Conservation (phyloP, 2,888 invertebrate species). For the Dysmachus trigonus region DNA sequence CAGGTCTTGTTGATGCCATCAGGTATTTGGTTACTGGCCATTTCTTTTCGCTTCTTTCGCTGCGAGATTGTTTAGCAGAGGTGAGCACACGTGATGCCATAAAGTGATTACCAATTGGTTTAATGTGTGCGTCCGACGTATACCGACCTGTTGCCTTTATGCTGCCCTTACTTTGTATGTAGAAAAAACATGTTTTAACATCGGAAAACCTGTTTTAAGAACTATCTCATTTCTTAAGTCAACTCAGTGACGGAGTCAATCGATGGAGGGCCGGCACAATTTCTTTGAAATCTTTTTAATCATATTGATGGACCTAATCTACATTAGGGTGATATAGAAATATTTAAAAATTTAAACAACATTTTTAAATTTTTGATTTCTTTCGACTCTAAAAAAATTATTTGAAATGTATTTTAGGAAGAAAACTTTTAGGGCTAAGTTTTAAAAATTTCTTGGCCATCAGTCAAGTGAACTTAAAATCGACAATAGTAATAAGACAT, state of each 20-base stretch:
- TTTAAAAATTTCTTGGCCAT: no score
- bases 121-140: slow-evolving; percentile 9
- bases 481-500: no score
- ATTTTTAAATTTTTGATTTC: not conserved
- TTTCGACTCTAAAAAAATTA: not conserved
- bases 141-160: slow-evolving; percentile 32
- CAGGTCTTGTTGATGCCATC: slow-evolving; percentile 43
- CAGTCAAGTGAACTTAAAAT: no score
- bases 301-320: not conserved
- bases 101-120: slow-evolving; percentile 39
- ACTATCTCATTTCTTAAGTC: slow-evolving; percentile 48
- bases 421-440: no score
- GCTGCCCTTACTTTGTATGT: slow-evolving; percentile 9
- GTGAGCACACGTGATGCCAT: slow-evolving; percentile 40
- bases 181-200: slow-evolving; percentile 47
- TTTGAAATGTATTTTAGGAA: not conserved
- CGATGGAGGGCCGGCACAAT: not conserved
- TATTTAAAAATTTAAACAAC: not conserved
- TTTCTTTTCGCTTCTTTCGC: slow-evolving; percentile 33
- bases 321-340: not conserved
- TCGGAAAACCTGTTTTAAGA: slow-evolving; percentile 46
- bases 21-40: slow-evolving; percentile 46
- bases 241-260: slow-evolving; percentile 43
- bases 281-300: not conserved
- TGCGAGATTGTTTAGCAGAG: slow-evolving; percentile 30